These are phyloP conservation scores for Ophion ellenae DNA, from an alignment of 2,888 invertebrate species.

Conservation along the genomic window DNA sequence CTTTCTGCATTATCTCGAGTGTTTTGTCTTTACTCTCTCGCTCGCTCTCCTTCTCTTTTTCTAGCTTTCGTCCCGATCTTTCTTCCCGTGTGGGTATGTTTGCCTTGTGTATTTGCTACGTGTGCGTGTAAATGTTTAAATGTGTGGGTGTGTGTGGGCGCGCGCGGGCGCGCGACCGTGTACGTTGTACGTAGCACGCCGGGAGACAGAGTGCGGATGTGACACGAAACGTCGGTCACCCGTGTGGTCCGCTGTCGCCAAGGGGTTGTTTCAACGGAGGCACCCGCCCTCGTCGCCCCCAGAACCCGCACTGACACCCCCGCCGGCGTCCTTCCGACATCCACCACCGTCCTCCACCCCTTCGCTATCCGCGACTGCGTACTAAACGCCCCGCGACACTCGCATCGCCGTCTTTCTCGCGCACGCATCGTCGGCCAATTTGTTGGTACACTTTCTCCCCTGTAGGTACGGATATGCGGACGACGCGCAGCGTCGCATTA, in stretches of 20 bases:
- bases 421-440: not conserved
- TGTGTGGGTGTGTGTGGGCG: conserved; percentile 28
- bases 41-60: not conserved
- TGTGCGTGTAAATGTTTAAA: not conserved
- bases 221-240: conserved; percentile 63
- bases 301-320: conserved; percentile 82
- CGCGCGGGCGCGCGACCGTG: conserved; percentile 8
- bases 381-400: not conserved
- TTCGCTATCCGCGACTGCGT: conserved; percentile 54
- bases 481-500: conserved; percentile 46
- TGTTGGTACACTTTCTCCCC: conserved; percentile 12
- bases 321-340: conserved; percentile 73
- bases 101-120: not conserved
- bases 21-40: conserved; percentile 9
- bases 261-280: conserved; percentile 80
- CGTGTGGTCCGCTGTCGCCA: conserved; percentile 76
- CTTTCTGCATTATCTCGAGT: conserved; percentile 19
- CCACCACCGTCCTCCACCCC: conserved; percentile 64
- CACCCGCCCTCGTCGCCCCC: conserved; percentile 83
- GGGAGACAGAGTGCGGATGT: conserved; percentile 62
- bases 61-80: not conserved
- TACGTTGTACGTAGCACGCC: conserved; percentile 44
- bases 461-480: not conserved
- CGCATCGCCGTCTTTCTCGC: conserved; percentile 21
- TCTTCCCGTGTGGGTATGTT: not conserved